Conservation (phyloP, 2,797 vertebrate species). For the Falco rusticolus region DNA sequence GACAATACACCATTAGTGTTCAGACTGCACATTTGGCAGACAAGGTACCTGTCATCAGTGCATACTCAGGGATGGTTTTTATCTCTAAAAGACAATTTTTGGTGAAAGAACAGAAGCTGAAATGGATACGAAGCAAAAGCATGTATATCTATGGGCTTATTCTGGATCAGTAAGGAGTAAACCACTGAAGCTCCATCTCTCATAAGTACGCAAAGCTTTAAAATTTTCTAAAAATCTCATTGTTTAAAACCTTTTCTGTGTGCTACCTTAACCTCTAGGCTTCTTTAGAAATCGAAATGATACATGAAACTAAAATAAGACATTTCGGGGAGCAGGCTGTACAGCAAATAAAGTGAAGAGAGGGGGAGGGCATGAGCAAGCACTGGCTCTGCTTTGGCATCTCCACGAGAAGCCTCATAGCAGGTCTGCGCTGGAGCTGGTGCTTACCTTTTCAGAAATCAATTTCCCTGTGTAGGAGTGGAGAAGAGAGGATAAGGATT, state of each 20-base stretch:
- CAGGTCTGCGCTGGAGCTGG: not conserved
- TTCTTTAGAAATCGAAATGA: not conserved
- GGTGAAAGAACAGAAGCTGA: not conserved
- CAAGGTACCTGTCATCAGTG: not conserved
- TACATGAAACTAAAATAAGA: not conserved
- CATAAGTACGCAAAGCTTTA: not conserved
- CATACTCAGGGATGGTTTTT: not conserved
- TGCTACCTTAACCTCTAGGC: not conserved
- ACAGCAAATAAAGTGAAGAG: not conserved
- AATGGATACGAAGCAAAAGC: not conserved
- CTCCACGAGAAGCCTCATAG: not conserved
- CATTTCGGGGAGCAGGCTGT: not conserved
- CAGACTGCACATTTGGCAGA: not conserved
- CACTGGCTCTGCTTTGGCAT: not conserved
- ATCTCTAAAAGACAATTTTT: not conserved
- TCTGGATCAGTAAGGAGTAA: not conserved
- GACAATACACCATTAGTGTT: not conserved
- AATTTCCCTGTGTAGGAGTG: not conserved
- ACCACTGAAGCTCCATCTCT: not conserved
- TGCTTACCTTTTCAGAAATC: not conserved
- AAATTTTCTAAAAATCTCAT: not conserved
- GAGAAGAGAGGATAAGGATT: not conserved
- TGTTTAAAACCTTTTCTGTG: not conserved
- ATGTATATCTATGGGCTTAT: not conserved
- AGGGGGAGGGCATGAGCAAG: accelerated